Evolutionary conservation across 1,140 invertebrate species (phyloP), one percentile per base, ranked within the genome.

Genomic region (Pseudomyrmex concolor): DNA sequence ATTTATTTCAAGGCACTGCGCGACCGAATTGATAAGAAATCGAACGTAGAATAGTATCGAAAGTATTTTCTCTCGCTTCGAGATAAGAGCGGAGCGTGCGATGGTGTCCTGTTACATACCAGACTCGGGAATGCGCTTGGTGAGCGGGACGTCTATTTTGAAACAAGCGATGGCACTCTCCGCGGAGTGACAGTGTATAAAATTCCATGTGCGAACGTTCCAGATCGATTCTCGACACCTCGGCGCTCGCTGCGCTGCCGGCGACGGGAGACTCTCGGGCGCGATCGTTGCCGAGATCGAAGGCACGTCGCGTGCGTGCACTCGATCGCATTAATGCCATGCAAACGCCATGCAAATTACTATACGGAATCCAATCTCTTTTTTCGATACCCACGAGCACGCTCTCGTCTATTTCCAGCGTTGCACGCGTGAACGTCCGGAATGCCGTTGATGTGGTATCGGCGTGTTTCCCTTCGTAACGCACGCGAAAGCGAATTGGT

Each of bases 291-390:
- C 8, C 66, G 45, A 54, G 76, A 80, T 59, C 66, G 54, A 71
- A 80, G 66, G 66, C 54, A 57, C 76, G 63, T 19, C 74, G 74
- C 62, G 62, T 57, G 64, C 63, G 19, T 48, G 64, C 76, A 71
- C 34, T 80, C 43, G n/a, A n/a, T n/a, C n/a, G 55, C 48, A 80
- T 70, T 80, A 80, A 80, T 80, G 66, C n/a, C 66, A 59, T 80
- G 66, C 76, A 78, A 78, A 78, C 76, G 51, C 54, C 64, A 78
- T 78, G 76, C 76, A 80, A 80, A 80, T 80, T 80, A 80, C 66
- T 34, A 60, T 34, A 34, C 34, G 64, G 76, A 78, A 50, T 80
- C 48, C 73, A 76, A 76, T 64, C 60, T 50, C 45, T 71, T 59
- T 78, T 63, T 70, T 71, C 54, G 54, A 80, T 60, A 34, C 19